phyloP scores from a whole-genome alignment of 1,140 invertebrate genomes.

The Tigriopus japonicus region DNA sequence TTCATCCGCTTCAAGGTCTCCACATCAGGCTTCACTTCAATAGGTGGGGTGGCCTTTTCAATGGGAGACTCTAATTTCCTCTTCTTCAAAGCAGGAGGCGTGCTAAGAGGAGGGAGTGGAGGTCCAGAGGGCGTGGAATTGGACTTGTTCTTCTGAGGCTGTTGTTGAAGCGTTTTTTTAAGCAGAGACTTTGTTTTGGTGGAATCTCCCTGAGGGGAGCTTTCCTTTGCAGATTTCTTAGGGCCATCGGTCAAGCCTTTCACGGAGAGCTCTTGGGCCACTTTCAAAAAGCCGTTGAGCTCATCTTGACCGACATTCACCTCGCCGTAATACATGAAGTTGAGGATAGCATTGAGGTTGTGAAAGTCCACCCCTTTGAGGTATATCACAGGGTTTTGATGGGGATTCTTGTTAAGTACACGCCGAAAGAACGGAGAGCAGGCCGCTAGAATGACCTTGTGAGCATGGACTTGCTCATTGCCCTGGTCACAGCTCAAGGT shows the following conservation, averaged over 20 bases:
- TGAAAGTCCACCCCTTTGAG: conserved; percentile 2
- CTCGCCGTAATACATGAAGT: conserved; percentile 12
- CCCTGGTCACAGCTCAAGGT: conserved; percentile 10
- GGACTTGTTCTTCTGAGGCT: no score
- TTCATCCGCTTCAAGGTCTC: no score
- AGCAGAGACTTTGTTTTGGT: no score
- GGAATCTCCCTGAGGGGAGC: no score
- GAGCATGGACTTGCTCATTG: conserved; percentile 1
- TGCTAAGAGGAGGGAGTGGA: no score
- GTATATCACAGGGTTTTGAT: conserved; percentile 8
- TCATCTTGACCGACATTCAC: conserved; percentile 8
- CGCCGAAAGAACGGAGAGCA: conserved; percentile 14
- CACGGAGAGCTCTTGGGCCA: not conserved
- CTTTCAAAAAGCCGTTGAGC: not conserved
- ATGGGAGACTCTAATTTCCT: no score
- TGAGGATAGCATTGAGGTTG: not conserved
- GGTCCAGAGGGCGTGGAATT: no score
- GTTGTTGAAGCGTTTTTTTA: no score
- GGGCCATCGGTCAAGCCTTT: not conserved
- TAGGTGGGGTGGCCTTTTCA: no score
- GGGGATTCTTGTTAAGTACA: not conserved
- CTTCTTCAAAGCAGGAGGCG: no score
- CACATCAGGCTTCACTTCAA: no score
- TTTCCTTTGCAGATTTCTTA: no score
- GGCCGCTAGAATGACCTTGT: conserved; percentile 11